Percentiles rank a stretch among this genome's conserved stretches.
phyloP scores from a whole-genome alignment of 2,888 invertebrate species.

The Philonicus albiceps region DNA sequence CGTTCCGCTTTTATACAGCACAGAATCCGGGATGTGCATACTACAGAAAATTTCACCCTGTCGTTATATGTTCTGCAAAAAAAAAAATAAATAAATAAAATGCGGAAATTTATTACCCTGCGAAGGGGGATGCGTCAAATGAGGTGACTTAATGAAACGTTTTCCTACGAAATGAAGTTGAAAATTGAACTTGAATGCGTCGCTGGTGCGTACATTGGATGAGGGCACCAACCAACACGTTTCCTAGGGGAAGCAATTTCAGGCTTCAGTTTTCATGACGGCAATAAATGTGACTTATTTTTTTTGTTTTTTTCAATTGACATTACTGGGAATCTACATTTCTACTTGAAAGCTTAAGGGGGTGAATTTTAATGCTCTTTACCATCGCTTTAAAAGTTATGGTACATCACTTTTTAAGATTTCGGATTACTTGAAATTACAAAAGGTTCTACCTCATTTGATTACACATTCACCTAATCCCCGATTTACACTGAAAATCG shows the following conservation, averaged over 20 bases:
- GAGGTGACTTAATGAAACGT: conserved; percentile 44
- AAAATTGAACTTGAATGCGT: conserved; percentile 43
- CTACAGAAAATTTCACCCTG: conserved; percentile 11
- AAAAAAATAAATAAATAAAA: too few relatives aligned
- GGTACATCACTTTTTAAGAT: too few relatives aligned
- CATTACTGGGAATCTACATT: not conserved
- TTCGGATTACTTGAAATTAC: too few relatives aligned
- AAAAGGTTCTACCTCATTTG: too few relatives aligned
- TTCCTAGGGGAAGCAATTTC: not conserved
- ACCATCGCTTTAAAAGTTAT: not conserved
- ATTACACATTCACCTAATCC: too few relatives aligned
- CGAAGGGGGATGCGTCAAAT: not conserved
- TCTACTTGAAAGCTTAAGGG: not conserved
- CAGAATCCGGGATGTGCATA: not conserved
- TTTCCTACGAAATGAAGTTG: conserved; percentile 43
- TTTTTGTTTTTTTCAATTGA: not conserved
- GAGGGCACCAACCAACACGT: not conserved
- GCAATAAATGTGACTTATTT: not conserved
- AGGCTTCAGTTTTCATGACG: not conserved
- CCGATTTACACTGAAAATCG: too few relatives aligned
- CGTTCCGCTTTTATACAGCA: not conserved
- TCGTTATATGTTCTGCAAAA: not conserved
- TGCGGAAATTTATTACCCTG: conserved; percentile 1
- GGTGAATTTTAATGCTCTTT: not conserved
- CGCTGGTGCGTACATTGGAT: not conserved